These are phyloP conservation scores for Balearica regulorum DNA, from an alignment of 2,797 vertebrate species.

Conservation along the genomic window DNA sequence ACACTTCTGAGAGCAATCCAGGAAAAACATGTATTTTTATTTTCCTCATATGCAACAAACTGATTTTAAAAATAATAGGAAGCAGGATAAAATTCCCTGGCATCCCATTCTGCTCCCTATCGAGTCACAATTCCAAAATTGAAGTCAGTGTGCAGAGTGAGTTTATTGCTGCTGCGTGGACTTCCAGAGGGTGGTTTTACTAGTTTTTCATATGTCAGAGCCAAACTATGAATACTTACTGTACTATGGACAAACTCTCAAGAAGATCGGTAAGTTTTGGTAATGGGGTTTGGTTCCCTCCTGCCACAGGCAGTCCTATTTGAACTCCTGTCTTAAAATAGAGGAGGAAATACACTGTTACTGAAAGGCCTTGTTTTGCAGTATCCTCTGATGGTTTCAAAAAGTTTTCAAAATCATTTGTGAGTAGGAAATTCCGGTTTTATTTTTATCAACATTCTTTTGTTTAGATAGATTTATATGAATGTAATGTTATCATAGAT, in stretches of 20 bases:
- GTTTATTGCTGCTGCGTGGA: background rate
- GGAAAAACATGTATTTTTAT: background rate
- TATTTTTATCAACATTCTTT: background rate
- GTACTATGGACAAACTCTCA: background rate
- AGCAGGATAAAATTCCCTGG: background rate
- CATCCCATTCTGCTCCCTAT: background rate
- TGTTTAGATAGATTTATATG: background rate
- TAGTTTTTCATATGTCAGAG: background rate
- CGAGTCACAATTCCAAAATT: background rate
- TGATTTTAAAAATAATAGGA: background rate
- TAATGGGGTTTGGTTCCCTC: background rate
- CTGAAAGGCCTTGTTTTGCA: background rate
- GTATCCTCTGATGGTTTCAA: background rate
- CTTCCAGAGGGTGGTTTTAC: background rate
- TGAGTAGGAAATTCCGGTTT: background rate
- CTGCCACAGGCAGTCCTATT: background rate
- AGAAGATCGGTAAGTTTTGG: background rate
- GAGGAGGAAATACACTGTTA: background rate
- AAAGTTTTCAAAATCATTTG: background rate
- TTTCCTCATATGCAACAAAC: background rate
- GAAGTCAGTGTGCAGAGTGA: background rate
- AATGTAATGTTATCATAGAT: background rate
- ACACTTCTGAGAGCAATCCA: background rate
- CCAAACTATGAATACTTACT: background rate
- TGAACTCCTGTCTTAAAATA: background rate